Percentiles rank a stretch among this genome's conserved stretches.
Conservation (phyloP, 2,797 vertebrate species). For the Aphelocoma californica region DNA sequence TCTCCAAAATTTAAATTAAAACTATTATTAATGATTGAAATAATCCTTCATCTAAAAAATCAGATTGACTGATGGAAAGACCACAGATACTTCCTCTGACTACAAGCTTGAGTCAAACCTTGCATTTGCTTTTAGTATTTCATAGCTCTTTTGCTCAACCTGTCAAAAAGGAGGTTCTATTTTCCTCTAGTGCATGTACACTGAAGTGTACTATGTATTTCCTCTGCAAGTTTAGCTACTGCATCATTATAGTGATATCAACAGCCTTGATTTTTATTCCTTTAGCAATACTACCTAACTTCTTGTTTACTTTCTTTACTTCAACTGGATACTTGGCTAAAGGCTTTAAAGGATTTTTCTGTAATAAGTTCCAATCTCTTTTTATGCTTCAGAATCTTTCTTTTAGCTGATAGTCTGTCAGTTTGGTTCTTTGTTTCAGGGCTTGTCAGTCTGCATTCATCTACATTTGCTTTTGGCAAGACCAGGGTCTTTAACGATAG, state of each 20-base stretch:
- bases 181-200: neutral
- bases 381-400: constrained; percentile 25
- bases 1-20: neutral
- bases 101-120: constrained; percentile 1
- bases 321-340: neutral
- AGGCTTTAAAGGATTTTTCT: constrained; percentile 44
- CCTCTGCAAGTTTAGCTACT: neutral
- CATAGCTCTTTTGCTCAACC: neutral
- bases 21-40: neutral
- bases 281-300: constrained; percentile 1
- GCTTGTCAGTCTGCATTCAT: constrained; percentile 41
- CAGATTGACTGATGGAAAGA: neutral
- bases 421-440: constrained; percentile 18
- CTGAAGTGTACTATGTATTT: neutral
- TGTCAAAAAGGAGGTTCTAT: neutral
- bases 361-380: constrained; percentile 19
- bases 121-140: constrained; percentile 12
- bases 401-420: constrained; percentile 18
- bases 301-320: constrained; percentile 27
- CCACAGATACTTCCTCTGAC: neutral
- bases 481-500: neutral
- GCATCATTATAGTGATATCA: constrained; percentile 10
- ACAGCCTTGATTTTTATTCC: constrained; percentile 30
- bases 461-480: constrained; percentile 55
- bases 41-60: neutral